These are phyloP conservation scores for Lasioglossum figueresi DNA, from an alignment of 2,888 invertebrate species.

Conservation along the genomic window DNA sequence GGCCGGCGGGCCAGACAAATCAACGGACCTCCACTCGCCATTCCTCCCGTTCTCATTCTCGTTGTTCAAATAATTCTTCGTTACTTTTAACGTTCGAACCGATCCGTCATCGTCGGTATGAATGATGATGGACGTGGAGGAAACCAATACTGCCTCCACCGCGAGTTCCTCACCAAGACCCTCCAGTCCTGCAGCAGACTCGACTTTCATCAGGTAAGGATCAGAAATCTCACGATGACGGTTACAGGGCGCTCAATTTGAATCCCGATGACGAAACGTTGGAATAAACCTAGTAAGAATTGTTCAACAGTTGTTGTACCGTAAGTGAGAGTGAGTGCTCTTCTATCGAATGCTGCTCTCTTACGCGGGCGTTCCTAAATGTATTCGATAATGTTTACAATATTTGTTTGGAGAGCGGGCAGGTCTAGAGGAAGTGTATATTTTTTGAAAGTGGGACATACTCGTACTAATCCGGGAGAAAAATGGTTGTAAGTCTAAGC, in stretches of 20 bases:
- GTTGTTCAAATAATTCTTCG: conserved; percentile 43
- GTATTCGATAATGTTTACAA: background rate
- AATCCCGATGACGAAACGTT: background rate
- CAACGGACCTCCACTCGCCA: conserved; percentile 26
- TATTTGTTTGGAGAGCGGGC: no score
- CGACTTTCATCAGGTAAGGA: conserved; percentile 81
- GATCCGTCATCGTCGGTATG: conserved; percentile 75
- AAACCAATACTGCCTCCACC: conserved; percentile 81
- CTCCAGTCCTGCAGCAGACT: conserved; percentile 82
- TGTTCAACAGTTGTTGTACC: conserved; percentile 53
- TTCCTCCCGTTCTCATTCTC: conserved; percentile 40
- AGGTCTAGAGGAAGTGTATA: background rate
- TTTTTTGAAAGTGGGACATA: background rate
- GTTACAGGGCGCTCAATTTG: conserved; percentile 10
- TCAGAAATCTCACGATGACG: conserved; percentile 8
- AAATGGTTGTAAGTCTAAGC: background rate
- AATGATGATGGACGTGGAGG: conserved; percentile 83
- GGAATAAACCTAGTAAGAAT: background rate
- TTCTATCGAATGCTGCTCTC: background rate
- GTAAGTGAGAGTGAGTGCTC: background rate
- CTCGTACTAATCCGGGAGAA: background rate
- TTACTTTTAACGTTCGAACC: conserved; percentile 54
- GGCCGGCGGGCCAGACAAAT: conserved; percentile 47
- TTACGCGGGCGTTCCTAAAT: background rate
- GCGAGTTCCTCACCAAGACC: conserved; percentile 83